phyloP scores from a whole-genome alignment of 1,140 invertebrate genomes.

The Achroia grisella region DNA sequence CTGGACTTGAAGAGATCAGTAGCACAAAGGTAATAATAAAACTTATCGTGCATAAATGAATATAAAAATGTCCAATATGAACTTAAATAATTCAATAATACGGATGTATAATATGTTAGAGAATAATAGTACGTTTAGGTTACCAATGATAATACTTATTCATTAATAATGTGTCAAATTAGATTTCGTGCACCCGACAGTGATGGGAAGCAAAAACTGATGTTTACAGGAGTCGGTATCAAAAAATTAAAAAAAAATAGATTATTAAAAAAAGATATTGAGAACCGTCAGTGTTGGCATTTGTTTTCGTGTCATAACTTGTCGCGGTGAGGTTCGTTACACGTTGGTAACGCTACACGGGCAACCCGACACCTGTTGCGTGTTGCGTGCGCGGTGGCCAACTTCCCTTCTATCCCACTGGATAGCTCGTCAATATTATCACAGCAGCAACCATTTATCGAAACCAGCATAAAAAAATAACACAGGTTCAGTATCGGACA shows the following conservation, averaged over 20 bases:
- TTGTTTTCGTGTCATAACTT: constrained; percentile 60
- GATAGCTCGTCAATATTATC: no score
- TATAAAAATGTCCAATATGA: no score
- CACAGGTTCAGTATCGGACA: no score
- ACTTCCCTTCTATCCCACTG: constrained; percentile 1
- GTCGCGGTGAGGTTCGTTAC: constrained; percentile 45
- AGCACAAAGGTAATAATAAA: no score
- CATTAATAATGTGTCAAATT: not conserved
- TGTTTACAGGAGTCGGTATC: constrained; percentile 29
- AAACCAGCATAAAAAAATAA: constrained; percentile 8
- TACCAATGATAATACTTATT: no score
- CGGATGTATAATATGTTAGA: no score
- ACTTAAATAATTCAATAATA: no score
- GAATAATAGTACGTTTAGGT: no score
- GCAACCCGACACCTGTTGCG: constrained; percentile 57
- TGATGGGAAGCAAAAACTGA: not conserved
- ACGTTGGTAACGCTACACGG: constrained; percentile 40
- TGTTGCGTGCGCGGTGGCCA: constrained; percentile 31
- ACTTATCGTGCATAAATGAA: no score
- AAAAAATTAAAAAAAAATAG: constrained; percentile 44
- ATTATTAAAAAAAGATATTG: constrained; percentile 5
- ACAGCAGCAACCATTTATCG: no score
- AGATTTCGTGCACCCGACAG: no score
- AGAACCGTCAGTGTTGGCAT: constrained; percentile 24
- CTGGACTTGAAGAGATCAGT: no score